Conservation (phyloP, 2,113 vertebrate genomes). For the Phalacrocorax pelagicus region DNA sequence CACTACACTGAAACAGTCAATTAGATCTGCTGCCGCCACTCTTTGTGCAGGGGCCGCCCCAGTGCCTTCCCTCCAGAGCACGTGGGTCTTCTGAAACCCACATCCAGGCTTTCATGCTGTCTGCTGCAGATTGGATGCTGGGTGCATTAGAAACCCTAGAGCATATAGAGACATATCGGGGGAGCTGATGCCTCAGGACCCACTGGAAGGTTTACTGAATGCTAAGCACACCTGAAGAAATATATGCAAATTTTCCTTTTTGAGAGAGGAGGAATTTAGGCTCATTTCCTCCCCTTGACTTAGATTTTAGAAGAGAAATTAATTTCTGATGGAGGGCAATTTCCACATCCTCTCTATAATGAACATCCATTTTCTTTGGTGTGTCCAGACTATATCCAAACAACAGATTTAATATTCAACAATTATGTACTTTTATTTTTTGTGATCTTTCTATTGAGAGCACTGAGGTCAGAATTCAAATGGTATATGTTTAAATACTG, state of each 20-base stretch:
- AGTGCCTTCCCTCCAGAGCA: rapidly evolving
- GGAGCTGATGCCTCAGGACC: not conserved
- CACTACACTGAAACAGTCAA: not conserved
- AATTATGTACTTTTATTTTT: not conserved
- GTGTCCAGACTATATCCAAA: not conserved
- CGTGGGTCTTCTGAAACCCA: rapidly evolving
- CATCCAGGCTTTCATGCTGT: rapidly evolving
- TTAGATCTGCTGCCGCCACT: not conserved
- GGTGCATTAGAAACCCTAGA: not conserved
- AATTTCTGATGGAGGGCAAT: not conserved
- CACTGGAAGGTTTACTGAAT: not conserved
- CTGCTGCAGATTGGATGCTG: not conserved
- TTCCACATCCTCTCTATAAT: not conserved
- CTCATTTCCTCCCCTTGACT: not conserved
- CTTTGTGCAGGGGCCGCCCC: too few species aligned
- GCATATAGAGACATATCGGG: rapidly evolving
- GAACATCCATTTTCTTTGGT: not conserved
- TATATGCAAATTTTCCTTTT: not conserved
- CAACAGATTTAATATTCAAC: not conserved
- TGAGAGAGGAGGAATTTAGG: not conserved
- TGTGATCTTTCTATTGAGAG: not conserved
- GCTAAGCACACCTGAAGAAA: not conserved
- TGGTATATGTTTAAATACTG: not conserved
- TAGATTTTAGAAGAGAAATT: not conserved
- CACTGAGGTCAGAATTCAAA: not conserved